Evolutionary conservation across 2,888 invertebrate species (phyloP).

Genomic region (Eudemis profundana): DNA sequence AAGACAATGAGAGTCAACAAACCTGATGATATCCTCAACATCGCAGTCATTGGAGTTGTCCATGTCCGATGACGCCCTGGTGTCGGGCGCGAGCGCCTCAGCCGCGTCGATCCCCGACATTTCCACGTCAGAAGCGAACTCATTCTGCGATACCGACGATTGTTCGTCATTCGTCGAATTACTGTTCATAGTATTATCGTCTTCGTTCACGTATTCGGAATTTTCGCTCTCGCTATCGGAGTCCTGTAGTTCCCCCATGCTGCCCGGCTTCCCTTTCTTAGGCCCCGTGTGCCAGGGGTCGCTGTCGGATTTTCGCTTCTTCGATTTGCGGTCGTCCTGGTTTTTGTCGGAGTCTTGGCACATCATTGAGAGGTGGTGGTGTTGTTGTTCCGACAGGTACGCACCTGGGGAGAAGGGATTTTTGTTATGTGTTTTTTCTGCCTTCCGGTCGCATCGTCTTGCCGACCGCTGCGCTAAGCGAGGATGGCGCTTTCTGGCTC

Average conservation of each 20-base stretch:
- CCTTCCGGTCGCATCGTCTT: too few relatives aligned
- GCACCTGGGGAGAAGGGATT: conserved; percentile 59
- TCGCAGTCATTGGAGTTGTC: conserved; percentile 87
- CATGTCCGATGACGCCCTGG: conserved; percentile 82
- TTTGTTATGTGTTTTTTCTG: too few relatives aligned
- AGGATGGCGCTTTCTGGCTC: too few relatives aligned
- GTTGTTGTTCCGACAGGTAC: conserved; percentile 79
- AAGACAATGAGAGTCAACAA: conserved; percentile 46
- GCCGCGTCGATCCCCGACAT: conserved; percentile 86
- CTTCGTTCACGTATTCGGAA: conserved; percentile 78
- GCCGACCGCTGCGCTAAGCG: too few relatives aligned
- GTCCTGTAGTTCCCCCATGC: conserved; percentile 85
- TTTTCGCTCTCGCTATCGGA: conserved; percentile 85
- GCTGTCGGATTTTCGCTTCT: conserved; percentile 87
- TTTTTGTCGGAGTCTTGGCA: conserved; percentile 66
- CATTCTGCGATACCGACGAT: conserved; percentile 81
- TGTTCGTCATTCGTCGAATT: conserved; percentile 78
- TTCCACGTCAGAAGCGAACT: conserved; percentile 87
- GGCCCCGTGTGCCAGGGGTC: conserved; percentile 85
- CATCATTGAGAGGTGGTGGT: conserved; percentile 73
- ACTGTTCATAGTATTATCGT: conserved; percentile 78
- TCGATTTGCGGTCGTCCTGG: conserved; percentile 81
- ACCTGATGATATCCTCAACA: conserved; percentile 87
- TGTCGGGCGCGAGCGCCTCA: conserved; percentile 82
- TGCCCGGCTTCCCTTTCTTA: conserved; percentile 85